Base-by-base conservation (phyloP, 2,888 invertebrate species). In the Scaptomyza caliginosa region DNA sequence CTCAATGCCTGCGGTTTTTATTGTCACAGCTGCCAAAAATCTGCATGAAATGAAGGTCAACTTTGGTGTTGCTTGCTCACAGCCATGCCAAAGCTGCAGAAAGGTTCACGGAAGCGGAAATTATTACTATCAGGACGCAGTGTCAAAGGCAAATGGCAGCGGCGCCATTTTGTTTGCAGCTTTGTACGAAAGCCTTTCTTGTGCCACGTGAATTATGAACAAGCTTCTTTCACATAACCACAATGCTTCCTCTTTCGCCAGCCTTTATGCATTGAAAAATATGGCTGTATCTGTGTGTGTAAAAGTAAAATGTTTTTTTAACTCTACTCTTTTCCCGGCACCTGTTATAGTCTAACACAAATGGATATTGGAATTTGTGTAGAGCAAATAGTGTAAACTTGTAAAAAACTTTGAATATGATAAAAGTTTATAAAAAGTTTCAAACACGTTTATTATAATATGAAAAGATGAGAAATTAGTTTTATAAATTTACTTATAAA, bases 21-120 rank as follows among this genome's bases (percentile, higher is more conserved):
- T 34, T 64, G 75, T 58, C 58, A 56, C 59, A 67, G 64, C 46
- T 55, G 66, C 49, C 42, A 51, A 34, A 55, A 68, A 79, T 79
- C 71, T 77, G 63, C 67, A 74, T 74, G 55, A 63, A 65, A 79
- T 58, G 67, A 67, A 68, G 83, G 83, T 68, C 62, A 73, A 36
- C 48, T 55, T 63, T 23, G 19, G 21, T 34, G 34, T 8, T 49
- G 45, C 17, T 7, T 11, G 28, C 30, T 42, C 28, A 11, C 34
- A 55, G 24, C 32, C 30, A 19, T 24, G 40, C 11, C 48, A 46
- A 59, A 51, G 55, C 49, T 69, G 51, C 57, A 77, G 46, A 56
- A 74, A 63, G 51, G 54, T 43, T 43, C 58, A 58, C 19, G 58
- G 64, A 82, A 64, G 52, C 60, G 75, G 66, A 80, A 86, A 74